Evolutionary conservation across 2,888 invertebrate species (phyloP), one percentile per base, ranked within the genome.

Genomic region (Torymus texanus): DNA sequence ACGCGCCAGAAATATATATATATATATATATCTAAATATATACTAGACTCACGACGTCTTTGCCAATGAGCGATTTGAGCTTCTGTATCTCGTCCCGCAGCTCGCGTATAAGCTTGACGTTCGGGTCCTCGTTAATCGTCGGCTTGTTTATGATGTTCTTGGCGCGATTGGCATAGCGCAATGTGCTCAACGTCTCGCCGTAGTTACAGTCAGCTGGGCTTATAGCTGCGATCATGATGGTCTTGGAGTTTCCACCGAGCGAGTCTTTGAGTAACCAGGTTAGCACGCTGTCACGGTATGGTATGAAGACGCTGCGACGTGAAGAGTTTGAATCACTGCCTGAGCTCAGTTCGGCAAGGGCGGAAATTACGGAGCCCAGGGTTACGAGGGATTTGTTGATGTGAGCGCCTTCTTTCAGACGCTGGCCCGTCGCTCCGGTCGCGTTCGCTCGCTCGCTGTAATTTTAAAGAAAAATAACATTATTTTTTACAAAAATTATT

Each of bases 131-230:
- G 90, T 97, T 97, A 86, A 97, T 95, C 56, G 96, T 96, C 0
- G 97, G 96, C 88, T 96, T 96, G 90, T 97, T 97, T 88, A 97
- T 95, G 84, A 97, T 97, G 88, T 96, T 96, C 91, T 97, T 97
- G 29, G 97, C 97, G 82, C 97, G 92, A 91, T 97, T 96, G 2
- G 97, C 97, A 91, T 97, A 97, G 11, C 96, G 93, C 70, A 97
- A 91, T 0, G 97, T 97, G 75, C 96, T 96, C 53, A 97, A 90
- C 0, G 97, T 97, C 90, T 97, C 97, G 53, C 95, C 95, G 89
- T 96, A 96, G 91, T 97, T 97, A 87, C 95, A 95, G 90, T 96
- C 96, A 8, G 95, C 95, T 0, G 95, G 95, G 89, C 93, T 93
- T 80, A 94, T 94, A 21, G 95, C 95, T 41, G 97, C 97, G 81